Base-by-base conservation (phyloP, 2,113 vertebrate species). In the Danionella cerebrum region DNA sequence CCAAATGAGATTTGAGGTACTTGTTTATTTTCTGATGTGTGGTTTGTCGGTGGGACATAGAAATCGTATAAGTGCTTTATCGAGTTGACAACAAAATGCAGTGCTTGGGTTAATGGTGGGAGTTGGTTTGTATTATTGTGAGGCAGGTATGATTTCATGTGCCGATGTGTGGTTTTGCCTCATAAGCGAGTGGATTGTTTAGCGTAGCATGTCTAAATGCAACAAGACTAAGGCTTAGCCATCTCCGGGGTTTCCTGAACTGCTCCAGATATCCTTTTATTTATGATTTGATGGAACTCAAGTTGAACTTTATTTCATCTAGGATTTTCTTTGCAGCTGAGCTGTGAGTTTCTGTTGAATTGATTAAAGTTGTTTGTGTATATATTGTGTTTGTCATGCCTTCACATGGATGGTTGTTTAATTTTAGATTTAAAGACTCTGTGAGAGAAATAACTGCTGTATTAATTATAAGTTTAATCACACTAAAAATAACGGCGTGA, bases 231-330 rank as follows among this genome's bases (percentile, higher is more conserved):
- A 76, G 62, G 72, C 78, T 70, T 80, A n/a, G n/a, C n/a, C n/a
- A n/a, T n/a, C 74, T 68, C 42, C 59, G 31, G 16, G 67, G 51
- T 70, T 62, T 54, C 60, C 53, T 27, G 19, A n/a, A 35, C 64
- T 14, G 35, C 65, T 66, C 57, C 58, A 62, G 67, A 60, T 74
- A 62, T 63, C 39, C 65, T 63, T 60, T 38, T 53, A 73, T 31
- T 72, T 67, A 80, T 58, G 78, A 72, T 73, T 39, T 82, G 80
- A 81, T 79, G 73, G 80, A 82, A 83, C 69, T 62, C 41, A 57
- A 76, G 79, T 75, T 68, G 72, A 51, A 59, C 62, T 71, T 80
- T 76, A 81, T 76, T 27, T 76, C 81, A 80, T 80, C 77, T 76
- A 75, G 69, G 53, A 62, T 70, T 59, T 76, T 73, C 54, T 70